Evolutionary conservation across 2,888 invertebrate genomes (phyloP).

Genomic region (Ypsolopha scabrella): DNA sequence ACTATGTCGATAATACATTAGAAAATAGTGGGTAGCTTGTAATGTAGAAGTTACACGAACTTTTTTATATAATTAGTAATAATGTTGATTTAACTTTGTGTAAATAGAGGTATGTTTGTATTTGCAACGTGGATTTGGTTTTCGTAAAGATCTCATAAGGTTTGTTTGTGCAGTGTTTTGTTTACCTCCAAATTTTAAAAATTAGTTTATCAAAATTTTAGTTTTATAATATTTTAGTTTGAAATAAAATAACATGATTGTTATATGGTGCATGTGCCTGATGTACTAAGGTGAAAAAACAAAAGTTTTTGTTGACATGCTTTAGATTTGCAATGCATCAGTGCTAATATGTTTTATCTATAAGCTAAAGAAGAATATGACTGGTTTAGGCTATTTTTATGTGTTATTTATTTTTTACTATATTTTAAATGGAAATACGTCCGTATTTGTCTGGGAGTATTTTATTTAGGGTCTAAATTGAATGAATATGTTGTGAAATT

Average conservation of each 20-base stretch:
- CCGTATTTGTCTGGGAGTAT: not conserved
- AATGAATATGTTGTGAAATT: slow-evolving; percentile 1
- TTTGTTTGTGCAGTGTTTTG: slow-evolving; percentile 71
- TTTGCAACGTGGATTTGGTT: slow-evolving; percentile 62
- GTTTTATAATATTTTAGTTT: slow-evolving; percentile 7
- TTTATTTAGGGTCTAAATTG: slow-evolving; percentile 5
- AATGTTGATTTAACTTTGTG: slow-evolving; percentile 32
- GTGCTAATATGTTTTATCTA: slow-evolving; percentile 22
- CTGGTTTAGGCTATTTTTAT: slow-evolving; percentile 38
- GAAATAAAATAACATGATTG: slow-evolving; percentile 1
- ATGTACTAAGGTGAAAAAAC: slow-evolving; percentile 14
- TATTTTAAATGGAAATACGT: slow-evolving; percentile 8
- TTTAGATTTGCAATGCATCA: slow-evolving; percentile 26
- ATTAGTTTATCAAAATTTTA: slow-evolving; percentile 24
- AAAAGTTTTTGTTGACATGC: slow-evolving; percentile 24
- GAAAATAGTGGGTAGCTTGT: not conserved
- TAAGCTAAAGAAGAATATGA: slow-evolving; percentile 24
- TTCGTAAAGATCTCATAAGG: slow-evolving; percentile 70
- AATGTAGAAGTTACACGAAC: not conserved
- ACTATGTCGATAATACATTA: no score
- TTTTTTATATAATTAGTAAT: slow-evolving; percentile 47
- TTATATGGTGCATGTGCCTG: not conserved
- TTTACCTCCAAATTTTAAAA: slow-evolving; percentile 67
- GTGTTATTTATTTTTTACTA: slow-evolving; percentile 64
- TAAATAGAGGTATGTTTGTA: slow-evolving; percentile 55